A percentile compares a stretch with the other conserved stretches of the same genome.
phyloP scores from a whole-genome alignment of 2,113 vertebrate species.

The Bufo bufo region DNA sequence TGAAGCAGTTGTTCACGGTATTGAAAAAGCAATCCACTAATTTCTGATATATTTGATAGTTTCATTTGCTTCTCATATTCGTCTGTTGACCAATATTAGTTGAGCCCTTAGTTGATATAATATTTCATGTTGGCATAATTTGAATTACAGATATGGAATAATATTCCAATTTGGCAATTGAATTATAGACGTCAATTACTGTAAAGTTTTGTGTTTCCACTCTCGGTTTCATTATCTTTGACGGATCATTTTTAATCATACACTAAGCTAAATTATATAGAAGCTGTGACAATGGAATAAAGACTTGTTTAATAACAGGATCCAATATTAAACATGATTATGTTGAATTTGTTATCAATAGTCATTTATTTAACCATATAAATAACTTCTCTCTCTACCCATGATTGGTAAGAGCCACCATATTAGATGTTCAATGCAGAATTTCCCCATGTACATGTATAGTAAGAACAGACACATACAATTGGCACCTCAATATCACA shows the following conservation, averaged over 20 bases:
- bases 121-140: slow-evolving; percentile 19
- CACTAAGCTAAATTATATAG: rapidly evolving
- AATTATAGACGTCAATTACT: slow-evolving; percentile 41
- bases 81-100: too few relatives aligned
- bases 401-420: not conserved
- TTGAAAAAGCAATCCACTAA: too few relatives aligned
- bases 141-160: slow-evolving; percentile 58
- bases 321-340: not conserved
- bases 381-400: not conserved
- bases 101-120: too few relatives aligned
- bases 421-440: not conserved
- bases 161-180: slow-evolving; percentile 31
- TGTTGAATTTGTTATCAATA: slow-evolving; percentile 5
- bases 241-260: slow-evolving; percentile 35
- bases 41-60: too few relatives aligned
- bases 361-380: not conserved
- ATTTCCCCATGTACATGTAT: too few relatives aligned
- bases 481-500: too few relatives aligned
- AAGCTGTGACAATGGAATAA: not conserved
- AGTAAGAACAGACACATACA: too few relatives aligned
- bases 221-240: slow-evolving; percentile 43
- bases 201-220: slow-evolving; percentile 23
- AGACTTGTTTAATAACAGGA: slow-evolving; percentile 32
- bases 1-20: too few relatives aligned
- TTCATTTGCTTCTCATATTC: too few relatives aligned